Percentiles rank a stretch among this genome's conserved stretches.
These are phyloP conservation scores for Pararge aegeria DNA, from an alignment of 1,140 invertebrate genomes.

Conservation along the genomic window DNA sequence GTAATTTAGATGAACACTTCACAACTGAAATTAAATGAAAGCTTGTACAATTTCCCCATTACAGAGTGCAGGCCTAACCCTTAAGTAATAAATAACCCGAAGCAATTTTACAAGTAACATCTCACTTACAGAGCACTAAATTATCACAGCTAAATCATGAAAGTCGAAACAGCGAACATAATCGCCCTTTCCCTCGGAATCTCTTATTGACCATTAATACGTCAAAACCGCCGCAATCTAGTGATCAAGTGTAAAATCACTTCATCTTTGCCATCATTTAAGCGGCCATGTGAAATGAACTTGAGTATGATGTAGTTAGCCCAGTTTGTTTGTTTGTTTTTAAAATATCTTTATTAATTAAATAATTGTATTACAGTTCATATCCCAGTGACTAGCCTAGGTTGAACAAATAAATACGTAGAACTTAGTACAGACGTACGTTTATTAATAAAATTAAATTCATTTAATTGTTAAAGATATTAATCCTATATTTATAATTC, in stretches of 20 bases:
- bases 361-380: too few relatives aligned
- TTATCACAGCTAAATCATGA: slow-evolving; percentile 43
- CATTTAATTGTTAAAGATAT: too few relatives aligned
- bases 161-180: slow-evolving; percentile 32
- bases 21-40: background rate
- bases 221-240: slow-evolving; percentile 40
- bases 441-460: too few relatives aligned
- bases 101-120: slow-evolving; percentile 35
- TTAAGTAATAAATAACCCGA: slow-evolving; percentile 21
- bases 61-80: background rate
- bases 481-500: too few relatives aligned
- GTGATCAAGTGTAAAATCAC: slow-evolving; percentile 50
- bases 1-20: too few relatives aligned
- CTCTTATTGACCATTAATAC: slow-evolving; percentile 46
- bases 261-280: slow-evolving; percentile 52
- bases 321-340: too few relatives aligned
- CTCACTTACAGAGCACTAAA: slow-evolving; percentile 34
- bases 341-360: too few relatives aligned
- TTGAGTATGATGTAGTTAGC: too few relatives aligned
- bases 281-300: slow-evolving; percentile 1
- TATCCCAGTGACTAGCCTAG: too few relatives aligned
- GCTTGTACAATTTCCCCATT: background rate
- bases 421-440: too few relatives aligned
- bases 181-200: slow-evolving; percentile 37
- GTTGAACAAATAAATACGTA: too few relatives aligned